Conservation (phyloP, 2,888 invertebrate genomes). For the Lithophane semibrunnea region DNA sequence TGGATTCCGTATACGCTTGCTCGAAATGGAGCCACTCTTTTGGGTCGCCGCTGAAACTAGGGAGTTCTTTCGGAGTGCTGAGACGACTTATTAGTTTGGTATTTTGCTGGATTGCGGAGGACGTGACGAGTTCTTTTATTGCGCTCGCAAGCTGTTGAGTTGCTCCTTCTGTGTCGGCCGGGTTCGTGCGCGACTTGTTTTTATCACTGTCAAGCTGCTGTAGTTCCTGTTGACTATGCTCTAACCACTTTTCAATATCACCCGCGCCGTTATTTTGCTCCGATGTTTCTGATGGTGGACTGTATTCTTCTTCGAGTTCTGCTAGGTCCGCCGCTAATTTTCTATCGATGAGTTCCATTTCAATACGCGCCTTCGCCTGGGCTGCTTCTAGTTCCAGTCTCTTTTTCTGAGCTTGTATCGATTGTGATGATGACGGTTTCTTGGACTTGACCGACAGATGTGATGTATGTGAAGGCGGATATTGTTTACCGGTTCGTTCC, state of each 20-base stretch:
- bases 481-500: neutral
- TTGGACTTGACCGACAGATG: neutral
- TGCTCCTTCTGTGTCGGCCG: neutral
- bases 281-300: constrained; percentile 2
- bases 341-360: constrained; percentile 2
- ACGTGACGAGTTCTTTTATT: neutral
- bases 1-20: constrained; percentile 28
- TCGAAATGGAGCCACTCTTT: constrained; percentile 38
- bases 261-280: neutral
- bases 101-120: neutral
- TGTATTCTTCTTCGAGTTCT: constrained; percentile 1
- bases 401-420: neutral
- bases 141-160: constrained; percentile 2
- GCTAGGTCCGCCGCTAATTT: neutral
- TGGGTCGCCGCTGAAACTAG: constrained; percentile 13
- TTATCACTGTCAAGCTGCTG: constrained; percentile 1
- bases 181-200: neutral
- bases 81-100: neutral
- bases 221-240: constrained; percentile 1
- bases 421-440: neutral
- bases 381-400: constrained; percentile 7
- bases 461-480: neutral
- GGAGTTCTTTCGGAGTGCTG: neutral
- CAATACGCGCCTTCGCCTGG: neutral
- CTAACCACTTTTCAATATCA: neutral